Base-by-base conservation (phyloP, 2,797 vertebrate species). In the Ammospiza maritima region DNA sequence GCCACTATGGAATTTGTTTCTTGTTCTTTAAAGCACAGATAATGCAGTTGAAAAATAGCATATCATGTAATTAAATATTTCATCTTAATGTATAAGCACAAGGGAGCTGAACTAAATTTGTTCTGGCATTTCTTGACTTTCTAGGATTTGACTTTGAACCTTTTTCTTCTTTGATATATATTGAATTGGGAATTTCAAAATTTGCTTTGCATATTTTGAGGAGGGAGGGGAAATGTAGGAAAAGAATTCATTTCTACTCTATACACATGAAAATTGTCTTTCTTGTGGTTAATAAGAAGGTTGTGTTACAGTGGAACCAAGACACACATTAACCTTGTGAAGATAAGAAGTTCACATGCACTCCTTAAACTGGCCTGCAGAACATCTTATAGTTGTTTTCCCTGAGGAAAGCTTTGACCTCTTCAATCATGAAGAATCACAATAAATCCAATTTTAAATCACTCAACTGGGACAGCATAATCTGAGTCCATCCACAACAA, bases 361-460 rank as follows among this genome's bases (percentile, higher is more conserved):
- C 73, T 93, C 61, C 74, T 54, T 85, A 60, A 87, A 83, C 5
- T 71, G 20, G 10, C 54, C 58, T 89, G 51, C 34, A 57, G 62
- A 93, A 44, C 48, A 82, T 67, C 48, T 86, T 74, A 25, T 5
- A 74, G 29, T 70, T 72, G 22, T 27, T 84, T 83, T 48, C 25
- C 23, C 11, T 6, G 27, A 60, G 76, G 34, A 66, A 53, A 42
- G 27, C 38, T 93, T 93, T 90, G 73, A 50, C 73, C 45, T 86
- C 76, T 90, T 90, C 79, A 47, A 1, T 96, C 85, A 34, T 1
- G 8, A 81, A 61, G 40, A 75, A 57, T 78, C 66, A 70, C 38
- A 76, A n/a, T 86, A 93, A 92, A 81, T 67, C 22, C 25, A 67
- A 36, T 96, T 97, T 85, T 71, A 75, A 86, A 60, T 94, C 73